Percentiles rank a stretch among this genome's conserved stretches.
These are phyloP conservation scores for Zapus hudsonius DNA, from an alignment of 2,113 vertebrate genomes.

Conservation along the genomic window DNA sequence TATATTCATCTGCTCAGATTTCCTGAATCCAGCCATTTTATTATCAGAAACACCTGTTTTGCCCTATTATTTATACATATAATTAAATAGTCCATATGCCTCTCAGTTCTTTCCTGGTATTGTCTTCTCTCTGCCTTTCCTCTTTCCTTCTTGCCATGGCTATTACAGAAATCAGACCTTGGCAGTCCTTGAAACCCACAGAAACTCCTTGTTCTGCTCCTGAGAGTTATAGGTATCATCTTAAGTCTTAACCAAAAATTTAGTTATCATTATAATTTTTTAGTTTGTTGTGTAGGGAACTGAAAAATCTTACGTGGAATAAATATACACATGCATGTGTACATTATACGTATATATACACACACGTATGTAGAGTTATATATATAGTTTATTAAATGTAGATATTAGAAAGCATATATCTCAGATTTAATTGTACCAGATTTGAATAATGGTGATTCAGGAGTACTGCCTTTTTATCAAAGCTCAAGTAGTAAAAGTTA, in stretches of 20 bases:
- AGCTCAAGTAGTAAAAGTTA: conserved; percentile 43
- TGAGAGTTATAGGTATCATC: background rate
- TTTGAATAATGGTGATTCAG: background rate
- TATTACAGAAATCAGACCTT: conserved; percentile 10
- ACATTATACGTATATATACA: background rate
- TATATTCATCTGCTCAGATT: background rate
- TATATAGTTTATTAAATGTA: background rate
- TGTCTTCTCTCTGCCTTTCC: background rate
- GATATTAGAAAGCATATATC: conserved; percentile 22
- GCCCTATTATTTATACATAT: background rate
- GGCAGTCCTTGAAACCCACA: background rate
- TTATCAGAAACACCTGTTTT: background rate
- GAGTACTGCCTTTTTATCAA: conserved; percentile 37
- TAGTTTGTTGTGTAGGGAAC: background rate
- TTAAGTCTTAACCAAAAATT: conserved; percentile 4
- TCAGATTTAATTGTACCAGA: background rate
- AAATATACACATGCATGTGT: too few species aligned
- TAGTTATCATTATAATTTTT: background rate
- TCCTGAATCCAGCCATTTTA: background rate
- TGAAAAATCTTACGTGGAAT: conserved; percentile 21
- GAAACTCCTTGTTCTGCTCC: background rate
- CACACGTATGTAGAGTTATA: background rate
- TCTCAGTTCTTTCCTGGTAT: background rate
- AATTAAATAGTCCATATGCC: background rate
- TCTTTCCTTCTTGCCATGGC: background rate